Evolutionary conservation across 2,797 vertebrate species (phyloP).

Genomic region (Gallinago stenura): DNA sequence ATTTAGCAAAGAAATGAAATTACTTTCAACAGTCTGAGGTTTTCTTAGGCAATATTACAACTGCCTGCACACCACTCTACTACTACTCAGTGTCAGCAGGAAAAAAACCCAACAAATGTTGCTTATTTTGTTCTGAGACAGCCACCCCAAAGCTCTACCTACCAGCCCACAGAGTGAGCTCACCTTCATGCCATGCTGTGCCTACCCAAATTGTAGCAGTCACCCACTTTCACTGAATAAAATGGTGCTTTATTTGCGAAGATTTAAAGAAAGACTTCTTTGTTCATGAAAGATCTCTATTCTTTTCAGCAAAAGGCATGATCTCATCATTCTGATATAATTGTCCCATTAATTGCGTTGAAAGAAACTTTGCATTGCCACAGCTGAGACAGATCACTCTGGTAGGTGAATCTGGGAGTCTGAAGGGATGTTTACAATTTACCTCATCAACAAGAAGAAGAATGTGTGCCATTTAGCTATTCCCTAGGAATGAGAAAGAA

Average conservation of each 20-base stretch:
- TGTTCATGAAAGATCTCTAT: constrained; percentile 62
- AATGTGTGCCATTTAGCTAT: constrained; percentile 32
- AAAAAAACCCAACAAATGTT: not conserved
- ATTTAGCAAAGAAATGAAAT: not conserved
- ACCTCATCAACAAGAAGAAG: constrained; percentile 37
- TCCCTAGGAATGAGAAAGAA: not conserved
- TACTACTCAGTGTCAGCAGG: not conserved
- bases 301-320: constrained; percentile 62
- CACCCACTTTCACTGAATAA: constrained; percentile 20
- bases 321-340: constrained; percentile 70
- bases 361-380: constrained; percentile 36
- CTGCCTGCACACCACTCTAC: not conserved
- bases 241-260: constrained; percentile 54
- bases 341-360: constrained; percentile 39
- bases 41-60: not conserved
- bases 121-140: not conserved
- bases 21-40: not conserved
- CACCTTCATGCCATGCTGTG: constrained; percentile 37
- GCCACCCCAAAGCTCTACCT: not conserved
- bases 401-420: constrained; percentile 41
- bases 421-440: constrained; percentile 34
- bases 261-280: constrained; percentile 58
- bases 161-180: not conserved
- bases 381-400: not conserved
- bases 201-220: constrained; percentile 24